Base-by-base conservation (phyloP, 2,797 vertebrate genomes). In the Sebastes diploproa region DNA sequence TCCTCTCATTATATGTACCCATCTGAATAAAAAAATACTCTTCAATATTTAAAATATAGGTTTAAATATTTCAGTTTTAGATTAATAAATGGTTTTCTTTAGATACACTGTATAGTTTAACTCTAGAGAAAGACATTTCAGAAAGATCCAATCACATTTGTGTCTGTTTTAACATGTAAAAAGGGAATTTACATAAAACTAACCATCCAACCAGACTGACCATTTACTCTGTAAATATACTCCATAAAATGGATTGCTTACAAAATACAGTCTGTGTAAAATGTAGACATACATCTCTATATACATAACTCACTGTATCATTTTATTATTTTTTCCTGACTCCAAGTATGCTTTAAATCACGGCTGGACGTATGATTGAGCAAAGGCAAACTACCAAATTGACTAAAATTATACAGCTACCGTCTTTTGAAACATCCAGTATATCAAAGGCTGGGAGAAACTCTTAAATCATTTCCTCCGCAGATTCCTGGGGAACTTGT, bases 391-490 rank as follows among this genome's bases (percentile, higher is more conserved):
- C 60, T 59, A 67, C 77, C 78, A 85, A 85, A 85, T 79, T 80
- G 82, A 85, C 83, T 81, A 20, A 89, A 89, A 88, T 92, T 92
- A 90, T 79, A 86, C 72, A 76, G 72, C 78, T 82, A 77, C 74
- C 60, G 52, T 80, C 79, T 85, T 84, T 61, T 86, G 81, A 86
- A 89, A 82, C 78, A 80, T 86, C 61, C 86, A 81, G 63, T 78
- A 74, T 78, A 86, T 89, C 80, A 87, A 83, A 78, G 34, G 22
- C 54, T 76, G 81, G 83, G 75, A 82, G 77, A 77, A 71, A 78
- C 82, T 72, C 82, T 86, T 69, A 82, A 87, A 86, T 87, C 79
- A 73, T 84, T 88, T 87, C 68, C 79, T 83, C 78, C 11, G 11
- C 75, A 77, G 78, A 61, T 87, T 86, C 83, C 83, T 78, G 23